Conservation (phyloP, 1,140 invertebrate genomes). For the Danaus melanippus region DNA sequence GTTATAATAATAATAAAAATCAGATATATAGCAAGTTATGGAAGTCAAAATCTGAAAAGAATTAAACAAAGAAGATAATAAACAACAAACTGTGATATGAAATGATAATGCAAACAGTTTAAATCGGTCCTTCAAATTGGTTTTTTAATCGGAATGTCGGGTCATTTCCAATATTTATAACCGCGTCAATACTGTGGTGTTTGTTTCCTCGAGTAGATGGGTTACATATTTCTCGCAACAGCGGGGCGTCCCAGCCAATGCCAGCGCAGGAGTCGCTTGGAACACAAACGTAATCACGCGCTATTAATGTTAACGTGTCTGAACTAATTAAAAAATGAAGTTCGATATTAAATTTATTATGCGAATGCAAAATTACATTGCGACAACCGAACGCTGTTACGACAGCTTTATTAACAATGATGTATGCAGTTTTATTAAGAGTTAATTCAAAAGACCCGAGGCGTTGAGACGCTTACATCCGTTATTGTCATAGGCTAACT, state of each 20-base stretch:
- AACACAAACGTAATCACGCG: slow-evolving; percentile 9
- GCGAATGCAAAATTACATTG: too few relatives aligned
- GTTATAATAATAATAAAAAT: too few relatives aligned
- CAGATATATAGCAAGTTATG: too few relatives aligned
- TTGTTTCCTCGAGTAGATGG: slow-evolving; percentile 52
- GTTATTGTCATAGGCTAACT: neutral
- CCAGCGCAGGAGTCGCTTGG: slow-evolving; percentile 29
- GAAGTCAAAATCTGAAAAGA: slow-evolving; percentile 12
- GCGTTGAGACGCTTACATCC: too few relatives aligned
- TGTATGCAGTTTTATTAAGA: too few relatives aligned
- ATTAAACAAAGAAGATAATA: slow-evolving; percentile 21
- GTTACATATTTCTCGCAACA: slow-evolving; percentile 54
- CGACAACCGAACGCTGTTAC: too few relatives aligned
- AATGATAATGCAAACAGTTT: slow-evolving; percentile 18
- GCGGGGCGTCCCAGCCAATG: slow-evolving; percentile 47
- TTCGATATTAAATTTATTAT: too few relatives aligned
- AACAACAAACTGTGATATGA: too few relatives aligned
- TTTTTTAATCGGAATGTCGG: slow-evolving; percentile 52
- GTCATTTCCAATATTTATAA: slow-evolving; percentile 55
- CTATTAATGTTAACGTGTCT: slow-evolving; percentile 5
- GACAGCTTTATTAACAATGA: too few relatives aligned
- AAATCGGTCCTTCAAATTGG: slow-evolving; percentile 40
- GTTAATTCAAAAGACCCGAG: too few relatives aligned
- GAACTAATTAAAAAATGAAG: too few relatives aligned
- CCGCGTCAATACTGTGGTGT: slow-evolving; percentile 51